Evolutionary conservation across 2,888 invertebrate species (phyloP).

Genomic region (Brachyptera risi): DNA sequence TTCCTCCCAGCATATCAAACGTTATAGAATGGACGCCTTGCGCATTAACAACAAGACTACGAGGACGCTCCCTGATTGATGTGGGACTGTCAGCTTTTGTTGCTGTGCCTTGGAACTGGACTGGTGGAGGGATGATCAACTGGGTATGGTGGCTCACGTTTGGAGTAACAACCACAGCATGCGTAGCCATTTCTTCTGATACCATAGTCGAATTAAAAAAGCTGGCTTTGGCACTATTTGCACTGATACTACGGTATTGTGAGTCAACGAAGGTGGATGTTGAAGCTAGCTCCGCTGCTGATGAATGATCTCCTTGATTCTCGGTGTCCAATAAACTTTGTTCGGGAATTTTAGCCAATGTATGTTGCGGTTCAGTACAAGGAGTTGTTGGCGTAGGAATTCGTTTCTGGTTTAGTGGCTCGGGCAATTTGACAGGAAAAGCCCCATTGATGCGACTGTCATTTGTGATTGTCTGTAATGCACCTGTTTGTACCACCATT

Average conservation of each 20-base stretch:
- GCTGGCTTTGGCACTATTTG: background rate
- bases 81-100: conserved; percentile 28
- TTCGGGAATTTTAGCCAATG: conserved; percentile 61
- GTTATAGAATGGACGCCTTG: conserved; percentile 57
- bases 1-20: conserved; percentile 70
- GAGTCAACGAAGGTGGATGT: conserved; percentile 38
- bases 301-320: conserved; percentile 49
- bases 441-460: conserved; percentile 42
- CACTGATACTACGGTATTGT: conserved; percentile 34
- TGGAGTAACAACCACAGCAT: conserved; percentile 30
- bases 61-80: conserved; percentile 49
- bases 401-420: conserved; percentile 32
- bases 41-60: conserved; percentile 49
- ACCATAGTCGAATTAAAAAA: background rate
- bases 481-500: conserved; percentile 63
- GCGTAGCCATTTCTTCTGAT: background rate
- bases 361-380: conserved; percentile 30
- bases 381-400: conserved; percentile 28
- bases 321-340: conserved; percentile 60
- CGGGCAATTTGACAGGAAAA: conserved; percentile 41
- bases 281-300: conserved; percentile 37
- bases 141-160: conserved; percentile 44
- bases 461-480: conserved; percentile 46
- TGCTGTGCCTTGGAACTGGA: conserved; percentile 56
- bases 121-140: conserved; percentile 69